These are phyloP conservation scores for Otus sunia DNA, from an alignment of 2,113 vertebrate genomes.

Conservation along the genomic window DNA sequence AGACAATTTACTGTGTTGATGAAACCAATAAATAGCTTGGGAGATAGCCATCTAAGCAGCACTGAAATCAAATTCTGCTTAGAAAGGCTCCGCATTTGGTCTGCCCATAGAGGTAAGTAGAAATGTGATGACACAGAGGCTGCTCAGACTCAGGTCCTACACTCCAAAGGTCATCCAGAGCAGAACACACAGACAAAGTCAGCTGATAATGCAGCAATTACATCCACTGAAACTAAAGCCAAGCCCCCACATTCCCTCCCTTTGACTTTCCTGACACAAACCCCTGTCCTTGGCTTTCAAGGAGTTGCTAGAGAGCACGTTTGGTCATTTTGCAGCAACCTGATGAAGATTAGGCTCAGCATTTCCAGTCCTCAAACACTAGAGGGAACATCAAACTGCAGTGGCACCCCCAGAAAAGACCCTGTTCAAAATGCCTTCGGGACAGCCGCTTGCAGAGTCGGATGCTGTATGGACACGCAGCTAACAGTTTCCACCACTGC, in stretches of 20 bases:
- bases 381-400: slow-evolving; percentile 50
- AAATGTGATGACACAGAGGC: not conserved
- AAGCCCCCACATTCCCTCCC: not conserved
- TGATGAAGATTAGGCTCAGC: not conserved
- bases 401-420: slow-evolving; percentile 1
- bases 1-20: slow-evolving; percentile 48
- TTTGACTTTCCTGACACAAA: not conserved
- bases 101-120: not conserved
- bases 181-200: not conserved
- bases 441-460: accelerated
- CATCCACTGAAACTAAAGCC: not conserved
- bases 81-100: not conserved
- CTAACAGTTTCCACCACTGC: not conserved
- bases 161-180: slow-evolving; percentile 1
- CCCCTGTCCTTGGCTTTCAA: not conserved
- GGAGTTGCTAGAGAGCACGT: not conserved
- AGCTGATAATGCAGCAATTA: not conserved
- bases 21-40: slow-evolving; percentile 51
- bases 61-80: slow-evolving; percentile 14
- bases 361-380: slow-evolving; percentile 43
- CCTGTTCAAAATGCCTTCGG: accelerated
- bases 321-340: not conserved
- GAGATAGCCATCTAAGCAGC: slow-evolving; percentile 34
- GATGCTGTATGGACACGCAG: accelerated
- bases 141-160: not conserved